Percentiles rank a stretch among this genome's conserved stretches.
phyloP scores from a whole-genome alignment of 37 sponge, comb jelly and placozoan species.

The Bolinopsis microptera region DNA sequence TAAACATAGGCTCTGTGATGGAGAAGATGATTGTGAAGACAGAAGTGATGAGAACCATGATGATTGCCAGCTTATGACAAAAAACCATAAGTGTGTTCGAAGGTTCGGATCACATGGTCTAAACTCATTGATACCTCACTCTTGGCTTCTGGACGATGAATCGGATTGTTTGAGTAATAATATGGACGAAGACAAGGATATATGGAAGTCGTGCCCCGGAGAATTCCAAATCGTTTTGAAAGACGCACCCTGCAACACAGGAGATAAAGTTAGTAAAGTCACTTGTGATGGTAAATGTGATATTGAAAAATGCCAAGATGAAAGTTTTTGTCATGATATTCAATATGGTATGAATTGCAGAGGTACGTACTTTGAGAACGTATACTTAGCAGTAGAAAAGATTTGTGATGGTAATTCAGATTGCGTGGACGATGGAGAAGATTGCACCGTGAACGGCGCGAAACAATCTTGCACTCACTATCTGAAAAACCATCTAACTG shows the following conservation, averaged over 20 bases:
- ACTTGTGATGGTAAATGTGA: not conserved
- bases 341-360: not conserved
- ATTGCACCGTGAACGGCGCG: not conserved
- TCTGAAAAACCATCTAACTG: not conserved
- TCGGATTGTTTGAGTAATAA: too few relatives aligned
- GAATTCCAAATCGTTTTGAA: too few relatives aligned
- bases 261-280: too few relatives aligned
- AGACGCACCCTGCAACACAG: too few relatives aligned
- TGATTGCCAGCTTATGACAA: not conserved
- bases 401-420: not conserved
- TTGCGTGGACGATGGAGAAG: not conserved
- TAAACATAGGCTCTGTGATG: conserved; percentile 1
- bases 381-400: not conserved
- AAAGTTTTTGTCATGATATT: not conserved
- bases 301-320: not conserved
- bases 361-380: not conserved
- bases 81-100: too few relatives aligned
- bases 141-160: too few relatives aligned
- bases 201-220: too few relatives aligned
- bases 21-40: not conserved
- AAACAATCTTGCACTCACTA: not conserved
- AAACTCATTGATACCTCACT: too few relatives aligned
- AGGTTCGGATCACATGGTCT: too few relatives aligned
- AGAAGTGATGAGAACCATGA: not conserved
- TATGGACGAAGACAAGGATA: too few relatives aligned